phyloP scores from a whole-genome alignment of 2,888 invertebrate species.

The Pantelozetes paolii region DNA sequence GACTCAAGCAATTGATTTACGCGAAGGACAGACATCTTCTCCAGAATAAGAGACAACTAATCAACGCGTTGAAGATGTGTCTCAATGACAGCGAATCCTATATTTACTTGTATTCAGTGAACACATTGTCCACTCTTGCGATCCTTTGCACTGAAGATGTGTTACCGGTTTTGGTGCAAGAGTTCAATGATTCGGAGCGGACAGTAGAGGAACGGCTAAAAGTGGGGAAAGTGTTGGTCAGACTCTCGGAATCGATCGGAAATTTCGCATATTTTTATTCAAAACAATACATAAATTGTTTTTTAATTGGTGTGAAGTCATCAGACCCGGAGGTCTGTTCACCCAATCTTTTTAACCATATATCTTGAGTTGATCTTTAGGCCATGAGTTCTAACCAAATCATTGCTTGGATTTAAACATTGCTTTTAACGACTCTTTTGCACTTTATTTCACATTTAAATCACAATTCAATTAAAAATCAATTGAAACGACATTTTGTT shows the following conservation, averaged over 20 bases:
- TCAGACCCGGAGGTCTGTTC: constrained; percentile 64
- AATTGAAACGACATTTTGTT: no score
- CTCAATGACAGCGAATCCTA: constrained; percentile 74
- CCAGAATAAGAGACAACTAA: constrained; percentile 63
- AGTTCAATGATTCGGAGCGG: constrained; percentile 57
- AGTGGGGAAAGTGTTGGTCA: constrained; percentile 41
- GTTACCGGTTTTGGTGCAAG: constrained; percentile 64
- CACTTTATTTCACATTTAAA: no score
- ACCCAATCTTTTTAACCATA: no score
- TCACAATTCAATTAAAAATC: no score
- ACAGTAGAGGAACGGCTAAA: constrained; percentile 40
- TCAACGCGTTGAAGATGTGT: constrained; percentile 71
- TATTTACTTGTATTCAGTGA: constrained; percentile 71
- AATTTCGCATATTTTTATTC: constrained; percentile 68
- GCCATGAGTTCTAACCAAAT: no score
- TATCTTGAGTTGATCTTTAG: no score
- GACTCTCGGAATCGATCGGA: constrained; percentile 56
- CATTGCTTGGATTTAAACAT: no score
- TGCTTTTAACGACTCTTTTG: no score
- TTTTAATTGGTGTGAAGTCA: constrained; percentile 66
- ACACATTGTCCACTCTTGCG: constrained; percentile 67
- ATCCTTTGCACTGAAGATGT: constrained; percentile 65
- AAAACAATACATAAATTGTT: constrained; percentile 65
- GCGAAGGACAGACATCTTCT: constrained; percentile 62
- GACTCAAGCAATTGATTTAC: constrained; percentile 67